Conservation (phyloP, 2,113 vertebrate species). For the Lagenorhynchus albirostris region DNA sequence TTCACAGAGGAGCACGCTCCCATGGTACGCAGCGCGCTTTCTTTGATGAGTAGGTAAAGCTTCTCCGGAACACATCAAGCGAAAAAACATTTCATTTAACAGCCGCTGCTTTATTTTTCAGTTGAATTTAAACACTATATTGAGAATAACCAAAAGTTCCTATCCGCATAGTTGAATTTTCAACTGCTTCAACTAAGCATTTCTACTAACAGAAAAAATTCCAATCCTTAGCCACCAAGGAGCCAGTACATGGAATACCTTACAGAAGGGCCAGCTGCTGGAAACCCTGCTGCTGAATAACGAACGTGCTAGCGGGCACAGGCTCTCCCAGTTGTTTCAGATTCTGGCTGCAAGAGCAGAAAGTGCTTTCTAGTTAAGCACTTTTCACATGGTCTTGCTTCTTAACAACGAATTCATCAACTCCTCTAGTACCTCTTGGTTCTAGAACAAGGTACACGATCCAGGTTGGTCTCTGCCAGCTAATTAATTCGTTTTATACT, state of each 20-base stretch:
- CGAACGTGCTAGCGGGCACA: background rate
- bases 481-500: background rate
- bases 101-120: background rate
- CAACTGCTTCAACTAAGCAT: background rate
- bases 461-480: background rate
- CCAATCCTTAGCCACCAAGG: background rate
- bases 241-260: background rate
- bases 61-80: background rate
- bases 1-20: background rate
- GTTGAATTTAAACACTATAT: background rate
- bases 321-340: background rate
- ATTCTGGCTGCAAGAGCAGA: background rate
- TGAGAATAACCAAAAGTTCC: background rate
- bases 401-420: background rate
- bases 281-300: background rate
- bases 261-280: background rate
- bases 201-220: background rate
- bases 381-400: background rate
- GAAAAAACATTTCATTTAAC: background rate
- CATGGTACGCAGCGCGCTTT: fast-evolving
- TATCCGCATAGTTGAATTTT: background rate
- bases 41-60: background rate
- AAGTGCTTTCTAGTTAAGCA: background rate
- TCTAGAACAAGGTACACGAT: background rate
- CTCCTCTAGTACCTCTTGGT: background rate